Base-by-base conservation (phyloP, 2,888 invertebrate species). In the Itoplectis maculator region DNA sequence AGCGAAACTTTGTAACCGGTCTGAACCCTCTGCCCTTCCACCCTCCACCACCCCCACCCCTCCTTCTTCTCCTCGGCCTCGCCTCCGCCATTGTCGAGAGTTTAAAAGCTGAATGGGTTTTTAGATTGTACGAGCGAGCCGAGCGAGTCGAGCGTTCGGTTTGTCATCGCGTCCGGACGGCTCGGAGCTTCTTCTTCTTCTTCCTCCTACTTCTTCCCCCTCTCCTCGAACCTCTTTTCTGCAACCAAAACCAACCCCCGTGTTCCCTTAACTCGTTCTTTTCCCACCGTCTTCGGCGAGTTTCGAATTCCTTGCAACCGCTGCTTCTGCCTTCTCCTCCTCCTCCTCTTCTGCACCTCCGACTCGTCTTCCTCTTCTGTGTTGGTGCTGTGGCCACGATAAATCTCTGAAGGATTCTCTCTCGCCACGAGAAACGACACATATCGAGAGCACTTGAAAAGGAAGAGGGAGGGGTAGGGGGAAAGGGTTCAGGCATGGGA, bases 91-190 rank as follows among this genome's bases (percentile, higher is more conserved):
- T 91, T 92, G 91, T 92, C 90, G 89, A 90, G 90, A 91, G 91
- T 92, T 92, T 92, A 92, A 92, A 92, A 92, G 91, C 91, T 89
- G 91, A 91, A 92, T 92, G 89, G 92, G 89, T 90, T 92, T 92
- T 92, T 90, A 90, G 91, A 92, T 92, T 92, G 92, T 90, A 86
- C 89, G 87, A 74, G 63, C 42, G 11, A 86, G 85, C n/a, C 81
- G 70, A 29, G 35, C 56, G 59, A 66, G 29, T 75, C 83, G 87
- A 87, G 87, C 89, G 89, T 90, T 92, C 90, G 90, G 89, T 91
- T 90, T 91, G 89, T 90, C 91, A 90, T 89, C 88, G 86, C 87
- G 79, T 5, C 29, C 79, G 74, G 74, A 68, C 70, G 61, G 59
- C 37, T 61, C 65, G 54, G 68, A 47, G 29, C 29, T 29, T 29